Evolutionary conservation across 2,888 invertebrate species (phyloP).

Genomic region (Eristalinus aeneus): DNA sequence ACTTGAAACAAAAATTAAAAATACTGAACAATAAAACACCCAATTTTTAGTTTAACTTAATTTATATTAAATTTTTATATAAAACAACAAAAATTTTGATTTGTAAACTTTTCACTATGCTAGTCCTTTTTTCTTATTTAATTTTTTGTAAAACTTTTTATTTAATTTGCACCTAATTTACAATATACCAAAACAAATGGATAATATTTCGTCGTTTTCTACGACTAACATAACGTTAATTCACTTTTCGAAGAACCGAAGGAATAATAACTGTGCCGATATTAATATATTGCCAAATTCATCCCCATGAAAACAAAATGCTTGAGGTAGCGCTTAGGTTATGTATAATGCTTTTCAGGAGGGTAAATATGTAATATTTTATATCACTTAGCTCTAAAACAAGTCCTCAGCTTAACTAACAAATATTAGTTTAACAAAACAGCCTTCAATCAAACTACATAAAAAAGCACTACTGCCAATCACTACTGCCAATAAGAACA

Average conservation of each 20-base stretch:
- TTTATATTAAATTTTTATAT: slow-evolving; percentile 20
- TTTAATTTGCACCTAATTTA: slow-evolving; percentile 59
- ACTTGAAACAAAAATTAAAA: slow-evolving; percentile 72
- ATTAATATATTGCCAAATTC: slow-evolving; percentile 20
- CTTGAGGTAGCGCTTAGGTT: slow-evolving; percentile 45
- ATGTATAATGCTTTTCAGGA: slow-evolving; percentile 54
- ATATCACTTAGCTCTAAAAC: slow-evolving; percentile 45
- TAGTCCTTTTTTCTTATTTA: slow-evolving; percentile 37
- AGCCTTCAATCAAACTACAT: slow-evolving; percentile 37
- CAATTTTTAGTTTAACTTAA: slow-evolving; percentile 43
- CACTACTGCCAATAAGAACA: slow-evolving; percentile 81
- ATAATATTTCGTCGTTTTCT: neutral
- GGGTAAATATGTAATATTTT: slow-evolving; percentile 47
- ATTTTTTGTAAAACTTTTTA: slow-evolving; percentile 30
- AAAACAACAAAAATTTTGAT: slow-evolving; percentile 37
- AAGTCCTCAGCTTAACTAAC: slow-evolving; percentile 44
- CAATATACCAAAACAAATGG: slow-evolving; percentile 27
- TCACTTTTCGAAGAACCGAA: slow-evolving; percentile 21
- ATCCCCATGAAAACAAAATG: slow-evolving; percentile 2
- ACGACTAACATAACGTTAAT: neutral
- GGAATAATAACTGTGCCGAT: slow-evolving; percentile 35
- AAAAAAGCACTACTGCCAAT: slow-evolving; percentile 66
- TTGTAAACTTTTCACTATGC: slow-evolving; percentile 53
- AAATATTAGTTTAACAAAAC: slow-evolving; percentile 23
- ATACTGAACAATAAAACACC: slow-evolving; percentile 71